These are phyloP conservation scores for Hermaeophaga mercurialis DNA, from an alignment of 2,888 invertebrate species.

Conservation along the genomic window DNA sequence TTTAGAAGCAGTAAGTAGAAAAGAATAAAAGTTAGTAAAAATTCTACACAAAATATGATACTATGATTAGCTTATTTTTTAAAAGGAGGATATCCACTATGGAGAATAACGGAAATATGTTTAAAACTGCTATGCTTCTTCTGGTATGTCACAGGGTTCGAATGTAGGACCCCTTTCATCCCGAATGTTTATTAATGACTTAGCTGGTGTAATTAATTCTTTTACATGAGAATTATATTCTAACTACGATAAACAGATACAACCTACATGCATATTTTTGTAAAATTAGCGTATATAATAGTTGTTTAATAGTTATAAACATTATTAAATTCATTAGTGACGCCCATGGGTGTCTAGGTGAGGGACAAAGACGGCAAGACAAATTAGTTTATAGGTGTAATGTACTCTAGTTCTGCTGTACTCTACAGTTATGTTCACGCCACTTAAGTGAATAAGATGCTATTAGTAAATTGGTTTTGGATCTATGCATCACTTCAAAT, in stretches of 20 bases:
- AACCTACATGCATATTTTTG: background rate
- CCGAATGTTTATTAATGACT: too few relatives aligned
- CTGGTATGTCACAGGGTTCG: too few relatives aligned
- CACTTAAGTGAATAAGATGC: constrained; percentile 3
- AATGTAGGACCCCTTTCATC: too few relatives aligned
- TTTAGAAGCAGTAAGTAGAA: too few relatives aligned
- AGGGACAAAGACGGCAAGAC: background rate
- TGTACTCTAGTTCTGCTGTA: constrained; percentile 1
- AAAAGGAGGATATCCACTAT: too few relatives aligned
- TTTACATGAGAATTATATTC: background rate
- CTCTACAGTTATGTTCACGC: background rate
- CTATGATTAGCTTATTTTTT: too few relatives aligned
- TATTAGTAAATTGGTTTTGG: constrained; percentile 10
- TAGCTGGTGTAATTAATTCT: background rate
- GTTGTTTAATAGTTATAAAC: too few relatives aligned
- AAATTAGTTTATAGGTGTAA: background rate
- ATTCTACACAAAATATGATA: too few relatives aligned
- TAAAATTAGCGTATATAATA: background rate
- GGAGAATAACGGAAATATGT: too few relatives aligned
- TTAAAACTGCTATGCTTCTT: too few relatives aligned
- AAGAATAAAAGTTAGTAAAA: too few relatives aligned
- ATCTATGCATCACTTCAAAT: background rate
- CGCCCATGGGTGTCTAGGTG: background rate
- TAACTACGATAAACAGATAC: too few relatives aligned
- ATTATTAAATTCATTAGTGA: background rate